These are phyloP conservation scores for Stomatorhinus ivindoensis DNA, from an alignment of 2,113 vertebrate genomes.

Conservation along the genomic window DNA sequence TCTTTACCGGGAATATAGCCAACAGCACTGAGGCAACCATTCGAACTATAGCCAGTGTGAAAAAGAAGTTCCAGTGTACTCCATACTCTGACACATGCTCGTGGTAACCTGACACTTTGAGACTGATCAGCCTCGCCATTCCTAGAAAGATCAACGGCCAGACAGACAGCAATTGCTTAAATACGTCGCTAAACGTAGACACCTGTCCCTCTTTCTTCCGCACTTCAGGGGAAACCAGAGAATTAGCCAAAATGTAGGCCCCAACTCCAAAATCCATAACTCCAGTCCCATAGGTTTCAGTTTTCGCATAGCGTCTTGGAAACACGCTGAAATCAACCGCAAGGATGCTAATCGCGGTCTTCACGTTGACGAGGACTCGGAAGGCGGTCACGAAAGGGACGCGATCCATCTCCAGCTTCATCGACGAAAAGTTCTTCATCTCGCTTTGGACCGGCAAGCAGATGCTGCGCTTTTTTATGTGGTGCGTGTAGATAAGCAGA, in stretches of 20 bases:
- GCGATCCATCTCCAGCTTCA: constrained; percentile 51
- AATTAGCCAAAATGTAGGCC: constrained; percentile 78
- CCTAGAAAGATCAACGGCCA: constrained; percentile 82
- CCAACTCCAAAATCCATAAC: constrained; percentile 91
- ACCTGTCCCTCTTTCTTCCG: constrained; percentile 48
- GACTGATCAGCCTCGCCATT: constrained; percentile 62
- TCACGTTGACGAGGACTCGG: constrained; percentile 73
- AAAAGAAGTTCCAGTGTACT: constrained; percentile 97
- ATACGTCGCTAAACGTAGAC: constrained; percentile 48
- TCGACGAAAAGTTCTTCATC: constrained; percentile 57
- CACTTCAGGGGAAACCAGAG: constrained; percentile 80
- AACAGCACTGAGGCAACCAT: constrained; percentile 72
- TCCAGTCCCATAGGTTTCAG: constrained; percentile 88
- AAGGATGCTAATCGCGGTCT: constrained; percentile 82
- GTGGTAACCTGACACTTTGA: constrained; percentile 79
- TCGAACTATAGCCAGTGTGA: constrained; percentile 77
- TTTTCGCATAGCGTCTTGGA: constrained; percentile 82
- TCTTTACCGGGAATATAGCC: constrained; percentile 53
- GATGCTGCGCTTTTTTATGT: constrained; percentile 29
- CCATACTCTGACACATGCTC: constrained; percentile 90
- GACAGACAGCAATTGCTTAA: constrained; percentile 64
- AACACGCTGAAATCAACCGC: constrained; percentile 89
- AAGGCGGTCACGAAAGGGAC: constrained; percentile 76
- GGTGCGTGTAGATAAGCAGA: constrained; percentile 55
- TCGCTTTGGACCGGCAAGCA: constrained; percentile 35